Base-by-base conservation (phyloP, 2,113 vertebrate genomes). In the Vidua chalybeata region DNA sequence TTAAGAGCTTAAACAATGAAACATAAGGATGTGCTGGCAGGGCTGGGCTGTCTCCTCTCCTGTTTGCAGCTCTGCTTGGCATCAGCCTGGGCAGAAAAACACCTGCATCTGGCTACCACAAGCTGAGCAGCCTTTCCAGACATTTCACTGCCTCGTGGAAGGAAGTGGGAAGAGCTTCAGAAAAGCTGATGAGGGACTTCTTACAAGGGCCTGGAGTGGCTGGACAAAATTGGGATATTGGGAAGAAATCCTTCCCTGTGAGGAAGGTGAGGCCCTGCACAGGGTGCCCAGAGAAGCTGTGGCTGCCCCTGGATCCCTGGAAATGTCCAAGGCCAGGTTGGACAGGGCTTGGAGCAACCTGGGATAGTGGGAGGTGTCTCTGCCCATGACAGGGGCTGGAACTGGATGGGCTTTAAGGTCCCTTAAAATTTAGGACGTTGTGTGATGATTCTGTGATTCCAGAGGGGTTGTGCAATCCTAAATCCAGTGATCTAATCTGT, bases 1-100 rank as follows among this genome's bases (percentile, higher is more conserved):
- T 96, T 94, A 97, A 96, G 87, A 94, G 91, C 89, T 97, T 89
- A 82, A 93, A 81, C 72, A 95, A 66, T 21, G 78, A 68, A 89
- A 84, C 41, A 41, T 21, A 43, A 92, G 74, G 87, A 78, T 68
- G 61, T 93, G 67, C 51, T 91, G 93, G 91, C 89, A 54, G 14
- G 56, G 39, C 66, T 51, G 64, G 33, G 30, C 41, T 54, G 8
- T 58, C 74, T 64, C 31, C 55, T 64, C 72, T 56, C 59, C 39
- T 4, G 0, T 14, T 33, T 4, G 3, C n/a, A 26, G 76, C 81
- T 83, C 82, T 69, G 37, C 88, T 45, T 48, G 64, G 82, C 10
- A 10, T 56, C 63, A 67, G 7, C 26, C 31, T 24, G 41, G 30
- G n/a, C 31, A 76, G 23, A 33, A 58, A 43, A 71, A 30, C 31